Evolutionary conservation across 2,113 vertebrate species (phyloP).

Genomic region (Picathartes gymnocephalus): DNA sequence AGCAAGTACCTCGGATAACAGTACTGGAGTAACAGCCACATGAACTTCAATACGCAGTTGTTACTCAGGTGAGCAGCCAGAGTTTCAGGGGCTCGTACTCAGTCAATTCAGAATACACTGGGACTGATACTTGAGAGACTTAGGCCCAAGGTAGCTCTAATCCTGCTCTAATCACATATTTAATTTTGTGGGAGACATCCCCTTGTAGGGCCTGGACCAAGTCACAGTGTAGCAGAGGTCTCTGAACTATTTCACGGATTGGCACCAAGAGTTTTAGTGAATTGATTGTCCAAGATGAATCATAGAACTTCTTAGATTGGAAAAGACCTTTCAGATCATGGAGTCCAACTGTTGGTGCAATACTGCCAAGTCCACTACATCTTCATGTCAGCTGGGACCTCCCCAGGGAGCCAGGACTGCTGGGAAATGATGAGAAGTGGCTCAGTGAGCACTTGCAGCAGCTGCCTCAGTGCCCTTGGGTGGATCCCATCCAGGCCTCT

Average conservation of each 20-base stretch:
- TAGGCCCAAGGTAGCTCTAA: neutral
- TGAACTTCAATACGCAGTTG: neutral
- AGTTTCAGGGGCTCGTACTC: neutral
- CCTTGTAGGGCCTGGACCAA: neutral
- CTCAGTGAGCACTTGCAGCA: neutral
- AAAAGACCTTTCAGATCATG: neutral
- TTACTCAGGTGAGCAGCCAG: neutral
- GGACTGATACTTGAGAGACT: neutral
- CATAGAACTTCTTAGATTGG: neutral
- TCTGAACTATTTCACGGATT: neutral
- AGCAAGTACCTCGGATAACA: neutral
- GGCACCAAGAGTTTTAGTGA: neutral
- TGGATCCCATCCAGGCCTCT: neutral
- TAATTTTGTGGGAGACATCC: neutral
- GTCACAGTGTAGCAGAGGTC: neutral
- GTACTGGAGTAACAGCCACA: neutral
- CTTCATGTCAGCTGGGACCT: neutral
- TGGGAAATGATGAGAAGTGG: no score
- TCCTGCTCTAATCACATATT: neutral
- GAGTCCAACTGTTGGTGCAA: rapidly evolving
- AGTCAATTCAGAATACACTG: neutral
- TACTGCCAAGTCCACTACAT: neutral
- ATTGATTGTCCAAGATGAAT: neutral
- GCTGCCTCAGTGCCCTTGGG: neutral
- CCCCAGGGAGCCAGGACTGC: neutral